Conservation (phyloP, 2,888 invertebrate species). For the Stenchaetothrips biformis region DNA sequence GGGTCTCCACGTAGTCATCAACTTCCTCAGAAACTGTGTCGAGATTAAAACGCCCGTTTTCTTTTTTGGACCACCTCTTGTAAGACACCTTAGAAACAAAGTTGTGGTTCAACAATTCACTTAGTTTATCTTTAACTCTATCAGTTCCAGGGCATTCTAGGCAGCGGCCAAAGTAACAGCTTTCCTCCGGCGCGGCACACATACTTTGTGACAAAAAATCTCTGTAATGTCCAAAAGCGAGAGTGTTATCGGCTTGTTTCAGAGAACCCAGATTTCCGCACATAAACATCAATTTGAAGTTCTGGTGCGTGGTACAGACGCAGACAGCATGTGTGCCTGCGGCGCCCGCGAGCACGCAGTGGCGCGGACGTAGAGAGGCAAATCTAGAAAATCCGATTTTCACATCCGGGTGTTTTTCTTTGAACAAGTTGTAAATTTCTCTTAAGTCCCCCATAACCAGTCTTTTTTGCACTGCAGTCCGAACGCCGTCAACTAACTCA, state of each 20-base stretch:
- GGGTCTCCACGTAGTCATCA: constrained; percentile 28
- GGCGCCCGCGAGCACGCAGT: too few relatives aligned
- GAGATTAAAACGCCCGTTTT: constrained; percentile 20
- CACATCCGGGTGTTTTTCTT: not conserved
- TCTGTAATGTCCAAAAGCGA: constrained; percentile 28
- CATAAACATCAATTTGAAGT: too few relatives aligned
- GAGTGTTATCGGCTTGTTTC: constrained; percentile 25
- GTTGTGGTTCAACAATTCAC: not conserved
- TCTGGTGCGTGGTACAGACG: too few relatives aligned
- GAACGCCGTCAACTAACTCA: constrained; percentile 28
- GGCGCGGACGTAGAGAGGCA: too few relatives aligned
- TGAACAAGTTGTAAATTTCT: too few relatives aligned
- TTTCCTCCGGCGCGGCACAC: not conserved
- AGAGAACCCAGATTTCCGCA: constrained; percentile 18
- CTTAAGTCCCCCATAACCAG: constrained; percentile 26
- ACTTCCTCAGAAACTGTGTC: constrained; percentile 21
- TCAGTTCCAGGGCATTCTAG: not conserved
- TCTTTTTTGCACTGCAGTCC: constrained; percentile 28
- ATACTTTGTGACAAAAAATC: too few relatives aligned
- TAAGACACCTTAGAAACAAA: not conserved
- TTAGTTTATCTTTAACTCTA: not conserved
- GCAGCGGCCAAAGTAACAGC: not conserved
- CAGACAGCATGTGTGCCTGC: too few relatives aligned
- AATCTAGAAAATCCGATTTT: constrained; percentile 29
- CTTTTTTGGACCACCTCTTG: constrained; percentile 24